Evolutionary conservation across 2,797 vertebrate genomes (phyloP).

Genomic region (Amazona ochrocephala): DNA sequence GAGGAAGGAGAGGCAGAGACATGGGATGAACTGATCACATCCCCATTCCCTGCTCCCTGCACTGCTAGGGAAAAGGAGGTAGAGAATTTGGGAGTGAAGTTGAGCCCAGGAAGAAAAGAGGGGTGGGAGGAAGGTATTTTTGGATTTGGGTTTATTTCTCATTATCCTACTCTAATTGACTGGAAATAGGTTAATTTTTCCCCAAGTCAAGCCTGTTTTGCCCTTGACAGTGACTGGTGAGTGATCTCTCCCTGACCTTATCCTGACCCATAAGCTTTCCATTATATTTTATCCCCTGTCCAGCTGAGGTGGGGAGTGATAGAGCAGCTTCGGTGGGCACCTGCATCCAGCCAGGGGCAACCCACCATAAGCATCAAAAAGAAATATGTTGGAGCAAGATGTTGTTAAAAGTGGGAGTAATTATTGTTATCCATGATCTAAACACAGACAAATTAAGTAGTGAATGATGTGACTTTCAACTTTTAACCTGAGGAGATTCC

Average conservation of each 20-base stretch:
- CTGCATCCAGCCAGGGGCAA: not conserved
- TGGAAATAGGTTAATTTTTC: not conserved
- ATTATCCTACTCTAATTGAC: not conserved
- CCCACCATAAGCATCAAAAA: not conserved
- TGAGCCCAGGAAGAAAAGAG: not conserved
- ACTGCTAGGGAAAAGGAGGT: not conserved
- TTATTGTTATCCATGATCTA: not conserved
- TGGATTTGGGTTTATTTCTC: not conserved
- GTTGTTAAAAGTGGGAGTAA: not conserved
- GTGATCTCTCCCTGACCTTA: not conserved
- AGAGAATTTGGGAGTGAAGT: not conserved
- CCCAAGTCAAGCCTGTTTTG: not conserved
- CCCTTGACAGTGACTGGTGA: not conserved
- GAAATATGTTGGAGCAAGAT: not conserved
- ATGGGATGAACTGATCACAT: not conserved
- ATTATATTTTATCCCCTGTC: not conserved
- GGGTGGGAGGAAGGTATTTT: not conserved
- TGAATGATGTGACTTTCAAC: not conserved
- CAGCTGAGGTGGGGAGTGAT: not conserved
- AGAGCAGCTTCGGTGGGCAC: not conserved
- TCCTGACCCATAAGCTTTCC: not conserved
- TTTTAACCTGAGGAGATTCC: constrained; percentile 41
- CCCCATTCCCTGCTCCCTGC: not conserved
- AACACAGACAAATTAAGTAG: constrained; percentile 1
- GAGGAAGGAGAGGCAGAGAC: not conserved